These are phyloP conservation scores for Mesocricetus auratus DNA, from an alignment of 2,113 vertebrate genomes.

Conservation along the genomic window DNA sequence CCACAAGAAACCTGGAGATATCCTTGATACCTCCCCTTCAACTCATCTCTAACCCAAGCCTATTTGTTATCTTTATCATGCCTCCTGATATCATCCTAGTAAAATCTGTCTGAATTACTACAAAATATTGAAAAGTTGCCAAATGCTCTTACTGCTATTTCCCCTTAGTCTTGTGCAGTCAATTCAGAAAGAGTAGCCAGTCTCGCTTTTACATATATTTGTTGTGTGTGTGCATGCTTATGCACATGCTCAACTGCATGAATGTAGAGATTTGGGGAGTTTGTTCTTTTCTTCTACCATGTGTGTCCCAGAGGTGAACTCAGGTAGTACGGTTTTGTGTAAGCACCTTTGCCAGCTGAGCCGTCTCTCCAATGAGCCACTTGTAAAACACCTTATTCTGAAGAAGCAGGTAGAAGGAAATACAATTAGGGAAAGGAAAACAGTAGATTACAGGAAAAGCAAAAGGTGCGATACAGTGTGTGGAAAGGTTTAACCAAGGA, in stretches of 20 bases:
- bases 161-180: not conserved
- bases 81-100: not conserved
- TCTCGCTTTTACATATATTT: not conserved
- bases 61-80: not conserved
- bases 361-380: not conserved
- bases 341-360: not conserved
- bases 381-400: conserved; percentile 1
- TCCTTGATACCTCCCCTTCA: not conserved
- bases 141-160: not conserved
- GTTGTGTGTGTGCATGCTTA: not conserved
- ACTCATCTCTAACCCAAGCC: not conserved
- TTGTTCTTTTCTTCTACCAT: not conserved
- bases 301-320: not conserved
- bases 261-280: not conserved
- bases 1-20: not conserved
- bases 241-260: not conserved
- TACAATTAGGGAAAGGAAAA: not conserved
- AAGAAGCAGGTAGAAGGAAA: not conserved
- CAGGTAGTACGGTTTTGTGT: not conserved
- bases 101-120: not conserved
- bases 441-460: not conserved
- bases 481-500: not conserved
- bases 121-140: not conserved
- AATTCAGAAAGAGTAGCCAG: not conserved
- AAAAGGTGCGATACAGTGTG: not conserved